These are phyloP conservation scores for Hymenochirus boettgeri DNA, from an alignment of 2,113 vertebrate species.

Conservation along the genomic window DNA sequence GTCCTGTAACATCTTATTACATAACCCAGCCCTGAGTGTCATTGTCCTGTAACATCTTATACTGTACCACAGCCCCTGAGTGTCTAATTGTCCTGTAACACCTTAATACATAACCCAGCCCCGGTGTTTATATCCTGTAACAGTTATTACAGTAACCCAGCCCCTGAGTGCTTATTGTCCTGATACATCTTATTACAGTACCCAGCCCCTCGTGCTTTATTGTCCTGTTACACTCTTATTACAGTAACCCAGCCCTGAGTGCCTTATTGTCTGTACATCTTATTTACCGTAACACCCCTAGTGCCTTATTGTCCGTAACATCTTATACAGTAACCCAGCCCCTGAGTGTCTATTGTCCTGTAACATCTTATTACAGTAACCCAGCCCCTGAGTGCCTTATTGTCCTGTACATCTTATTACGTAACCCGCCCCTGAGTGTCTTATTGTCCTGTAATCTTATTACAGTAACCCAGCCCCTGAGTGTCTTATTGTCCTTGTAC, in stretches of 20 bases:
- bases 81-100: neutral
- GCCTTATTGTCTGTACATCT: neutral
- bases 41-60: too few species aligned
- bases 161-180: conserved; percentile 6
- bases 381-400: conserved; percentile 3
- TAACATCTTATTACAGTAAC: conserved; percentile 4
- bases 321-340: conserved; percentile 2
- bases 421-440: neutral
- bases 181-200: too few species aligned
- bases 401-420: neutral
- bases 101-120: too few species aligned
- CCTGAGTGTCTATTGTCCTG: neutral
- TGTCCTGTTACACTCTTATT: conserved; percentile 8
- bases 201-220: neutral
- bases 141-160: neutral
- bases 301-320: neutral
- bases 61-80: neutral
- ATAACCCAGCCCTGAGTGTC: neutral
- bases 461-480: neutral
- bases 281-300: too few species aligned
- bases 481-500: neutral
- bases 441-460: neutral
- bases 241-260: conserved; percentile 7
- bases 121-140: conserved; percentile 2
- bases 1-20: neutral